Base-by-base conservation (phyloP, 2,113 vertebrate genomes). In the Muntiacus reevesi region DNA sequence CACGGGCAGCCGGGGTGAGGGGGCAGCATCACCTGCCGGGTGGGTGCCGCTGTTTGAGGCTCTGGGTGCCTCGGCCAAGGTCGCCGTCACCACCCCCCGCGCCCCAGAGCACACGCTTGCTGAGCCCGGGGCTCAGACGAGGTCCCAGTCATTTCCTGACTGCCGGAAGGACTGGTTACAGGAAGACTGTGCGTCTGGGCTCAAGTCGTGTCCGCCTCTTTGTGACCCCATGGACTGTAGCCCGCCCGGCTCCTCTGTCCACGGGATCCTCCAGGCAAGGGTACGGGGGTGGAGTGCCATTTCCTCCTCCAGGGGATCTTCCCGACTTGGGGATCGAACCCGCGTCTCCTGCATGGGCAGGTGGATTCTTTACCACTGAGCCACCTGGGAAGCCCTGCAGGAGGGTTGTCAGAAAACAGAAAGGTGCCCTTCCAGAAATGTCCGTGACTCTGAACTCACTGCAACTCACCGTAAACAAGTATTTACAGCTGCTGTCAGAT, bases 11-110 rank as follows among this genome's bases (percentile, higher is more conserved):
- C 0, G 0, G 33, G 25, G 1, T 4, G 17, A 27, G 1, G 55
- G 1, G 8, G 13, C 33, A 11, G 30, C 2, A 1, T 33, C 23
- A 0, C 25, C n/a, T 16, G 47, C 54, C 0, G 1, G 1, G 5
- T 0, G 12, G 30, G 47, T 19, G 15, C 6, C 19, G 8, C 6
- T 1, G 3, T 1, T 1, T 0, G n/a, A 12, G 0, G 2, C 33
- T 45, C 17, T 11, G 17, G 0, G 19, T 6, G 3, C 52, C 3
- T 21, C 0, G 0, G 28, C n/a, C 54, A 33, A 23, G 30, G 11
- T 40, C 55, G 11, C 0, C 23, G 5, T 11, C 17, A 2, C 5
- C 7, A 16, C 57, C 67, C 27, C 15, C 21, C 11, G 15, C 2
- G 23, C 60, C 87, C n/a, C 43, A 25, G 52, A 81, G 59, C 13